Evolutionary conservation across 2,113 vertebrate genomes (phyloP).

Genomic region (Lasiurus borealis): DNA sequence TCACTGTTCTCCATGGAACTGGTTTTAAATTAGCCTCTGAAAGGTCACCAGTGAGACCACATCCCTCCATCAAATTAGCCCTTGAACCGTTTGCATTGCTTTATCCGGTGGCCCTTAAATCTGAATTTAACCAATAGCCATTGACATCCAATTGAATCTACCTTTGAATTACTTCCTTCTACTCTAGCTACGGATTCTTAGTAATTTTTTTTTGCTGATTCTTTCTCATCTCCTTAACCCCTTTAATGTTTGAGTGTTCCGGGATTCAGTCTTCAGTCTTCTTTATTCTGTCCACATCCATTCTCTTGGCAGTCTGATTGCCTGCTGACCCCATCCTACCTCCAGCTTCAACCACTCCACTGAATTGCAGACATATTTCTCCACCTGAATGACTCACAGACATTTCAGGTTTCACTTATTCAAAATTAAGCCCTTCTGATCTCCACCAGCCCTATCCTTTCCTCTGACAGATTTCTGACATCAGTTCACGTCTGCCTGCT

Average conservation of each 20-base stretch:
- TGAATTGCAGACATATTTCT: not conserved
- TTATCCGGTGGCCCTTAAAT: not conserved
- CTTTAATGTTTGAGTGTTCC: not conserved
- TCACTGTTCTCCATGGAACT: not conserved
- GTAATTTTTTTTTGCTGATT: not conserved
- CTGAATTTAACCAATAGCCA: not conserved
- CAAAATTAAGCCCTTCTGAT: not conserved
- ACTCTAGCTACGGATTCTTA: not conserved
- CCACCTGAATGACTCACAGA: not conserved
- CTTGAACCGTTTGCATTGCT: not conserved
- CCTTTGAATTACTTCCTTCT: not conserved
- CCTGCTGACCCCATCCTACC: not conserved
- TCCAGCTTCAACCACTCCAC: not conserved
- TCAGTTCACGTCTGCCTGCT: not conserved
- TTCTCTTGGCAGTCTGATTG: not conserved
- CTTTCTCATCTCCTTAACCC: not conserved
- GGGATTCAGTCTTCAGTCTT: not conserved
- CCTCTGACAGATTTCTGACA: not conserved
- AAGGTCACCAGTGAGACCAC: too few relatives aligned
- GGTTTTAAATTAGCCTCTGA: not conserved
- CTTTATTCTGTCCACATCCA: not conserved
- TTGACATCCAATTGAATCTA: not conserved
- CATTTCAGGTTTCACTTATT: not conserved
- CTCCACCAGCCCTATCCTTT: not conserved
- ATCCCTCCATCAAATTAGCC: not conserved